A percentile compares a stretch with the other conserved stretches of the same genome.
phyloP scores from a whole-genome alignment of 2,888 invertebrate species.

The Aelia acuminata region DNA sequence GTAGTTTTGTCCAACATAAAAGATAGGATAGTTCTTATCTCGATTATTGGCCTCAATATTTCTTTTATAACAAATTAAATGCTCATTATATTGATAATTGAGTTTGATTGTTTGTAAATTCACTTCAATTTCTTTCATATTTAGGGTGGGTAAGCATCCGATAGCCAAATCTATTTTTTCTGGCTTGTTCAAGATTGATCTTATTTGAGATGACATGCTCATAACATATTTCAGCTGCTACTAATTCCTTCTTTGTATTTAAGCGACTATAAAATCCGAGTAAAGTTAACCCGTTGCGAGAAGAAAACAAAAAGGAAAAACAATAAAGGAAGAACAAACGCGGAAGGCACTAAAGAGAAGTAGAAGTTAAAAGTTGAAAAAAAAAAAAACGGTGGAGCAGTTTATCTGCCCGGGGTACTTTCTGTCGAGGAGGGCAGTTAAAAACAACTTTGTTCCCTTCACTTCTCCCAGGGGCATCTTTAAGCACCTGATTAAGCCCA shows the following conservation, averaged over 20 bases:
- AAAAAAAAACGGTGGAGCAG: not conserved
- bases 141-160: too few species aligned
- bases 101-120: too few species aligned
- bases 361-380: constrained; percentile 10
- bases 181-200: too few species aligned
- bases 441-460: constrained; percentile 57
- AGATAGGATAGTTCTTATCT: too few species aligned
- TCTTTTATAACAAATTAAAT: too few species aligned
- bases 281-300: not conserved
- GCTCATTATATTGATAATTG: too few species aligned
- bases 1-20: too few species aligned
- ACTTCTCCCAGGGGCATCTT: constrained; percentile 47
- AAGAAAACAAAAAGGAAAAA: not conserved
- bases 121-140: too few species aligned
- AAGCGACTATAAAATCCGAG: not conserved
- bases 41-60: too few species aligned
- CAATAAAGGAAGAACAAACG: not conserved
- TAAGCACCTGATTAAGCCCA: constrained; percentile 58
- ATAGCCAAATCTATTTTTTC: too few species aligned
- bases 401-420: constrained; percentile 42
- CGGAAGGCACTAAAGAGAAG: not conserved
- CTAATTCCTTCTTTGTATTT: not conserved
- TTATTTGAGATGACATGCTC: not conserved
- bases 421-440: constrained; percentile 53
- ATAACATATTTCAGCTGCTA: not conserved